Conservation (phyloP, 2,113 vertebrate species). For the Lichenostomus cassidix region DNA sequence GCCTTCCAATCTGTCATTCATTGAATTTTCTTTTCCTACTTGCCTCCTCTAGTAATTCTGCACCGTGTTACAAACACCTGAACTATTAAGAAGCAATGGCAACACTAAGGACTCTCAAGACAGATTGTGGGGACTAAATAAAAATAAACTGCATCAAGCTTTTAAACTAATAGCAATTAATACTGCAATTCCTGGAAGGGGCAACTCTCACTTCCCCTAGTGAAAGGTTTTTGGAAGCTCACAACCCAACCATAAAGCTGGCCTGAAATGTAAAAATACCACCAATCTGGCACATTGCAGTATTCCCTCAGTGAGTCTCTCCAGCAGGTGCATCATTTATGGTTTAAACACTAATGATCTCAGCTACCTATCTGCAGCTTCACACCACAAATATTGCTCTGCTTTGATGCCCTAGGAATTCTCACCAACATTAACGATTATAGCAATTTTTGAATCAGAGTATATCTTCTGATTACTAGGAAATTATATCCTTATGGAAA, state of each 20-base stretch:
- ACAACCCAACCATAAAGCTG: neutral
- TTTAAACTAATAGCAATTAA: neutral
- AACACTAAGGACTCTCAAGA: neutral
- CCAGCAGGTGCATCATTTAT: neutral
- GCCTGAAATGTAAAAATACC: neutral
- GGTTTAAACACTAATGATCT: constrained; percentile 5
- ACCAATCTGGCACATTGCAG: neutral
- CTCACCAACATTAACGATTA: constrained; percentile 52
- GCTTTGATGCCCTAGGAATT: constrained; percentile 14
- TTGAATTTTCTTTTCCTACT: neutral
- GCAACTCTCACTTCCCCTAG: neutral
- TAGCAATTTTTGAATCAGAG: constrained; percentile 59
- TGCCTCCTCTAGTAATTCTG: neutral
- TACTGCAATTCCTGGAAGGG: neutral
- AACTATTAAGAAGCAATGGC: neutral
- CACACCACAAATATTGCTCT: neutral
- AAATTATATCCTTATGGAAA: constrained; percentile 65
- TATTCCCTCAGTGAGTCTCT: neutral
- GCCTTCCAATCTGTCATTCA: neutral
- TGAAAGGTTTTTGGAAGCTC: neutral
- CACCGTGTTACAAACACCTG: neutral
- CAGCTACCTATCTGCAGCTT: constrained; percentile 1
- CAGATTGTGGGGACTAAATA: neutral
- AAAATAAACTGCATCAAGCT: neutral
- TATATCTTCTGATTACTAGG: constrained; percentile 60